phyloP scores from a whole-genome alignment of 2,888 invertebrate species.

The Andricus quercusramuli region DNA sequence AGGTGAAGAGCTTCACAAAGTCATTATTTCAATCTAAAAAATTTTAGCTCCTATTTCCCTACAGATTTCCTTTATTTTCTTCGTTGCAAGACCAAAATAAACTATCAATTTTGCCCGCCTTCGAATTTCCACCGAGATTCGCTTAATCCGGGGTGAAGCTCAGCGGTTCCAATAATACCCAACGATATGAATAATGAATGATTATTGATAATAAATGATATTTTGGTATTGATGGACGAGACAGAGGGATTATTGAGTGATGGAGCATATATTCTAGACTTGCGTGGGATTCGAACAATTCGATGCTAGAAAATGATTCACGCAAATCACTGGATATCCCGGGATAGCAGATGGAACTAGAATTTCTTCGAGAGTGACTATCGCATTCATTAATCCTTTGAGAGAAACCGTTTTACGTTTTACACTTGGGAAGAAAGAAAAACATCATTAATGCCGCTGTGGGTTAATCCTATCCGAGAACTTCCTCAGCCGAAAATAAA shows the following conservation, averaged over 20 bases:
- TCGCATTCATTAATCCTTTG: constrained; percentile 32
- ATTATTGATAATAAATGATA: constrained; percentile 17
- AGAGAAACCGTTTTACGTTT: constrained; percentile 19
- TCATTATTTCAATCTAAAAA: too few relatives aligned
- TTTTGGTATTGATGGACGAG: constrained; percentile 27
- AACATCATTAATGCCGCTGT: constrained; percentile 3
- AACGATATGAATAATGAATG: constrained; percentile 10
- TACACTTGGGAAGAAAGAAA: not conserved
- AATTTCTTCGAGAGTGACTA: constrained; percentile 8
- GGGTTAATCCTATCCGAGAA: constrained; percentile 11
- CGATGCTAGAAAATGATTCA: constrained; percentile 37
- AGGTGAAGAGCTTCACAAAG: too few relatives aligned
- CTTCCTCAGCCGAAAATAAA: constrained; percentile 1
- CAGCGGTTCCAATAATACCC: too few relatives aligned
- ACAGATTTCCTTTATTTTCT: too few relatives aligned
- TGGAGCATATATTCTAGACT: constrained; percentile 26
- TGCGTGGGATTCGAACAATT: constrained; percentile 30
- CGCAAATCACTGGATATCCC: constrained; percentile 13
- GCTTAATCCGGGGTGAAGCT: too few relatives aligned
- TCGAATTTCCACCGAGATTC: not conserved
- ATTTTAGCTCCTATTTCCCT: too few relatives aligned
- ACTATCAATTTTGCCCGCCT: too few relatives aligned
- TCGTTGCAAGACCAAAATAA: too few relatives aligned
- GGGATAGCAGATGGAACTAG: constrained; percentile 22
- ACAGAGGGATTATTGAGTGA: constrained; percentile 17